A percentile compares a stretch with the other conserved stretches of the same genome.
Evolutionary conservation across 2,113 vertebrate genomes (phyloP).

Genomic region (Salvator merianae): DNA sequence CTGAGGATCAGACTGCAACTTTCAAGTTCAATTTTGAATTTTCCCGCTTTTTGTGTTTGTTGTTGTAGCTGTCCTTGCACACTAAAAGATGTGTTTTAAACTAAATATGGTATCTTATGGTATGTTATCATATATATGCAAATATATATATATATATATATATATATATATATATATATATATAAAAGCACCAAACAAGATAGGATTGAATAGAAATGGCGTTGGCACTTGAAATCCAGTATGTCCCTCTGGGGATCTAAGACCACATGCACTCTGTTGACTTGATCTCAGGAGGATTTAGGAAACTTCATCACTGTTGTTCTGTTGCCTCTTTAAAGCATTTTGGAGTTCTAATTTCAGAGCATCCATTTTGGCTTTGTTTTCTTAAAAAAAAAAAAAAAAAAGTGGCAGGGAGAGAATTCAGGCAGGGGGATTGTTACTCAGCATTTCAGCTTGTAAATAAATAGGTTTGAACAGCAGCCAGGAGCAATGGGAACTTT

Average conservation of each 20-base stretch:
- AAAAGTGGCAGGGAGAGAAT: conserved; percentile 43
- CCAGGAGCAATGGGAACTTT: conserved; percentile 77
- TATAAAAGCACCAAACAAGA: too few species aligned
- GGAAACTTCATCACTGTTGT: neutral
- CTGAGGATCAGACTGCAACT: too few species aligned
- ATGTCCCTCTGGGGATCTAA: conserved; percentile 9
- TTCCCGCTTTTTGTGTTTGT: too few species aligned
- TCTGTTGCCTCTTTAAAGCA: conserved; percentile 2
- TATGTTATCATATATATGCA: too few species aligned
- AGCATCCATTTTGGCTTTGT: conserved; percentile 46
- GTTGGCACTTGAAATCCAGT: neutral
- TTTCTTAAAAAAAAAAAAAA: neutral
- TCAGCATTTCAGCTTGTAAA: conserved; percentile 78
- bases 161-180: too few species aligned
- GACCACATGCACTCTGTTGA: conserved; percentile 5
- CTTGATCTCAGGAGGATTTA: conserved; percentile 40
- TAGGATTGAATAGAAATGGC: too few species aligned
- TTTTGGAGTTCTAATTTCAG: conserved; percentile 51
- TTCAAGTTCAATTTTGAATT: too few species aligned
- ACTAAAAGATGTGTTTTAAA: too few species aligned
- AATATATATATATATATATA: too few species aligned
- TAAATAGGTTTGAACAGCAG: conserved; percentile 77
- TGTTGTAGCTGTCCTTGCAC: too few species aligned
- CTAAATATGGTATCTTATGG: too few species aligned
- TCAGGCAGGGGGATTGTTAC: conserved; percentile 39